Conservation (phyloP, 2,113 vertebrate species). For the Thermophis baileyi region DNA sequence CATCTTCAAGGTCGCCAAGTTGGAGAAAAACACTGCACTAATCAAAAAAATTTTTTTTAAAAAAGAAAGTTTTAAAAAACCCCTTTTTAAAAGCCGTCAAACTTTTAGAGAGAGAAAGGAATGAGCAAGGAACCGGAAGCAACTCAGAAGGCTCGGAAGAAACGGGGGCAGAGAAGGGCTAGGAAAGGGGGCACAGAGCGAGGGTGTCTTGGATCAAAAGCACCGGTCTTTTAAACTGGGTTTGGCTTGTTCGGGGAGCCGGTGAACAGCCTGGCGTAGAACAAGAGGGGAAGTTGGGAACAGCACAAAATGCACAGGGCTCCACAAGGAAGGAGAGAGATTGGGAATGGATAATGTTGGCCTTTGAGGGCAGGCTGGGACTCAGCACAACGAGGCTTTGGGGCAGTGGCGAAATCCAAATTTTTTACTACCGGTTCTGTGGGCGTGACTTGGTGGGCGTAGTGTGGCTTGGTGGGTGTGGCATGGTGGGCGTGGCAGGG, state of each 20-base stretch:
- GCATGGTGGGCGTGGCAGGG: no score
- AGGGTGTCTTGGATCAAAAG: background rate
- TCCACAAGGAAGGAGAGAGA: no score
- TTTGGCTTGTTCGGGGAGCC: background rate
- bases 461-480: no score
- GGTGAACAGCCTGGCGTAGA: background rate
- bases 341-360: no score
- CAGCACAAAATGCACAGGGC: no score
- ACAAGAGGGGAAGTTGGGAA: background rate
- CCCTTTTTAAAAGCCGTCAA: background rate
- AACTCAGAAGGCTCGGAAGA: background rate
- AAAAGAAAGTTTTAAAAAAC: background rate
- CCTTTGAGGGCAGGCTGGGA: no score
- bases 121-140: background rate
- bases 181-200: background rate
- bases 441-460: no score
- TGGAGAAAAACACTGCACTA: background rate
- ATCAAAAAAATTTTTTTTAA: background rate
- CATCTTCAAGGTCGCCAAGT: background rate
- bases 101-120: background rate
- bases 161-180: background rate
- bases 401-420: no score
- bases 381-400: no score
- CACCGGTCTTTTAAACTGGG: background rate
- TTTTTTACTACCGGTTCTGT: no score